A percentile compares a stretch with the other conserved stretches of the same genome.
Conservation (phyloP, 2,888 invertebrate genomes). For the Idaea biselata region DNA sequence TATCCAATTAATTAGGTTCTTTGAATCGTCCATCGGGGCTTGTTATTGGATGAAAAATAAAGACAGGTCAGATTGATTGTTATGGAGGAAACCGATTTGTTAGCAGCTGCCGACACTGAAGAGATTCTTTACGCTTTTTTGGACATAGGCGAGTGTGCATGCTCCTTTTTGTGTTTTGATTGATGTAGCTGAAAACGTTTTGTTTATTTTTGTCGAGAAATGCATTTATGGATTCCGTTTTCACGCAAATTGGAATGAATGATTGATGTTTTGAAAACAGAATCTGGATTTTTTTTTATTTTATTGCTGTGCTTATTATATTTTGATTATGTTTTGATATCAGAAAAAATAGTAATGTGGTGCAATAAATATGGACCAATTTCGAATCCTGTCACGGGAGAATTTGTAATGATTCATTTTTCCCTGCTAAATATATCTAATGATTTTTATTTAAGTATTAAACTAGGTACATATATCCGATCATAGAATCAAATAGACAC, state of each 20-base stretch:
- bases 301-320: too few species aligned
- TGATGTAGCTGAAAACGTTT: not conserved
- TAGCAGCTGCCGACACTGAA: conserved; percentile 14
- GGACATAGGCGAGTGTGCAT: not conserved
- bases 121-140: not conserved
- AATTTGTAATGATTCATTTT: too few species aligned
- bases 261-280: too few species aligned
- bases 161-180: not conserved
- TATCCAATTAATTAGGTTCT: conserved; percentile 68
- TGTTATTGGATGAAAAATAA: conserved; percentile 66
- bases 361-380: too few species aligned
- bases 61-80: conserved; percentile 57
- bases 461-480: too few species aligned
- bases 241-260: not conserved
- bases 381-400: too few species aligned
- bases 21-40: conserved; percentile 55
- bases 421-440: too few species aligned
- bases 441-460: too few species aligned
- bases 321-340: too few species aligned
- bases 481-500: not conserved
- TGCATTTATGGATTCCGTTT: not conserved
- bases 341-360: too few species aligned
- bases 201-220: not conserved
- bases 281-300: too few species aligned
- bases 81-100: conserved; percentile 53